Conservation (phyloP, 2,113 vertebrate genomes). For the Limanda limanda region DNA sequence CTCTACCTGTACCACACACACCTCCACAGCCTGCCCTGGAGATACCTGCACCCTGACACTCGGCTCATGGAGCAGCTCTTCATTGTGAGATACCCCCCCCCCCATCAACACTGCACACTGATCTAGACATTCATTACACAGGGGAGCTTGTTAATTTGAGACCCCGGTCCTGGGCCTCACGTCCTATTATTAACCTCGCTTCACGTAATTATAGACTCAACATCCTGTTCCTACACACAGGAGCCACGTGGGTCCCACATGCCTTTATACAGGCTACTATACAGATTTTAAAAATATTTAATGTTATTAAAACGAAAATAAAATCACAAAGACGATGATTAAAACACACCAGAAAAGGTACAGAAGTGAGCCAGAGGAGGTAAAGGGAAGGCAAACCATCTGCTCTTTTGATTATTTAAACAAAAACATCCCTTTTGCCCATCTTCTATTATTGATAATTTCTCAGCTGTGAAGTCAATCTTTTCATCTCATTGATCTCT, state of each 20-base stretch:
- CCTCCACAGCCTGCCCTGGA: slow-evolving; percentile 89
- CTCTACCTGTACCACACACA: slow-evolving; percentile 91
- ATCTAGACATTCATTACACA: slow-evolving; percentile 32
- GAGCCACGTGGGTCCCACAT: neutral
- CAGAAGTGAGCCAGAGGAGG: neutral
- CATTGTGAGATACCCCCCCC: slow-evolving; percentile 82
- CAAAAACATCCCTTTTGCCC: neutral
- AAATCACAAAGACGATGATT: no score
- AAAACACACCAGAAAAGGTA: neutral
- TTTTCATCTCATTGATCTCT: neutral
- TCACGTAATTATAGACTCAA: slow-evolving; percentile 29
- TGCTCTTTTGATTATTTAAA: slow-evolving; percentile 5
- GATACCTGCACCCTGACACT: slow-evolving; percentile 91
- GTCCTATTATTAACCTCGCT: slow-evolving; percentile 49
- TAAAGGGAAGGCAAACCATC: neutral
- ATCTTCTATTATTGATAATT: neutral
- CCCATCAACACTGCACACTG: neutral
- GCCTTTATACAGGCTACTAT: neutral
- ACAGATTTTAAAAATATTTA: neutral
- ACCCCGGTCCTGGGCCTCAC: slow-evolving; percentile 18
- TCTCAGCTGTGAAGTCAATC: neutral
- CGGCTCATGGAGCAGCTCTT: slow-evolving; percentile 96
- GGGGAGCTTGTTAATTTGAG: slow-evolving; percentile 46
- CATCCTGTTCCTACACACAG: slow-evolving; percentile 21
- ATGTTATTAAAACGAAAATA: neutral